Evolutionary conservation across 2,888 invertebrate species (phyloP), one percentile per base, ranked within the genome.

Genomic region (Listrodromus nycthemerus): DNA sequence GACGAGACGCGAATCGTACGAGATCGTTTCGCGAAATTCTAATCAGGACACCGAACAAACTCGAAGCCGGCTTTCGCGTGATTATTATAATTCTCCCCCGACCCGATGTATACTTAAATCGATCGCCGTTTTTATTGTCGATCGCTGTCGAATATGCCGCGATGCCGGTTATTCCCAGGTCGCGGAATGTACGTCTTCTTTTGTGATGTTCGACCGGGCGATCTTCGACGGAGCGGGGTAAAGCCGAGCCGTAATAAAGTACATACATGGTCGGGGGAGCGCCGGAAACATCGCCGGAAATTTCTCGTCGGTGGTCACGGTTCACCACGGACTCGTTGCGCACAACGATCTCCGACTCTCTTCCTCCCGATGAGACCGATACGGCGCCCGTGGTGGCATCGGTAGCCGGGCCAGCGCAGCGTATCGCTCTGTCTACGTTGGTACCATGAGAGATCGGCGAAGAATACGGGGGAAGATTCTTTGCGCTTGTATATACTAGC

Each of bases 281-380:
- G 79, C 78, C 86, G 91, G 88, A 91, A 90, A 90, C 87, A 88
- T 89, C 85, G 87, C 86, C 90, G 90, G 91, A 92, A 90, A 91
- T 91, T 91, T 91, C 89, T 89, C 90, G 87, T 85, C 86, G 84
- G 84, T 77, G 83, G 90, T 90, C 87, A 90, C 88, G 90, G 88
- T 87, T 87, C 88, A 89, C 88, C 87, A 87, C 83, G 83, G 75
- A 63, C 61, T 71, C 73, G 50, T 67, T 63, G 33, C 48, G 50
- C 50, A 33, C 48, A 63, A 37, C 63, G 48, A 41, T 41, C 41
- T 41, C 10, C 41, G 41, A 41, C 41, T 41, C 41, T 41, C 48
- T 63, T 48, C 69, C 61, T 79, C 52, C 2, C 16, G 67, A 52
- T 69, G 52, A 37, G 80, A 66, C 61, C 33, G 75, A 79, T 75